A percentile compares a stretch with the other conserved stretches of the same genome.
Conservation (phyloP, 2,888 invertebrate genomes). For the Chironomus riparius region DNA sequence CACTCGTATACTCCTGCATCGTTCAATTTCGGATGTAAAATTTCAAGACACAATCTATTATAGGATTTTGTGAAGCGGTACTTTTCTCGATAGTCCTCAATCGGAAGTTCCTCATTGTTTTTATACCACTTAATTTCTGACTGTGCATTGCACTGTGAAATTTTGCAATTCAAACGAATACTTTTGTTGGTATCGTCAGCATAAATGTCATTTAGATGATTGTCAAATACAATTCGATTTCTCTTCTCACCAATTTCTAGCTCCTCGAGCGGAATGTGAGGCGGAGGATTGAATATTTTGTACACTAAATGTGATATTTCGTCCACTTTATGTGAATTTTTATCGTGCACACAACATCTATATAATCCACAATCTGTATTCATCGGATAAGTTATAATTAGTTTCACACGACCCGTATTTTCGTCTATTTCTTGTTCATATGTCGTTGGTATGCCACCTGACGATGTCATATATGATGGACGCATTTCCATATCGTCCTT, state of each 20-base stretch:
- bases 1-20: conserved; percentile 18
- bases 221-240: conserved; percentile 9
- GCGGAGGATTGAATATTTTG: conserved; percentile 21
- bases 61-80: conserved; percentile 25
- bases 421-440: conserved; percentile 17
- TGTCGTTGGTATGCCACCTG: conserved; percentile 20
- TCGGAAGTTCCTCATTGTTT: conserved; percentile 6
- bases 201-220: conserved; percentile 1
- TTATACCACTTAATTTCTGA: conserved; percentile 15
- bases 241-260: neutral
- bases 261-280: neutral
- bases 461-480: neutral
- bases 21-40: neutral
- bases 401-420: neutral
- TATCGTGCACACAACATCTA: conserved; percentile 6
- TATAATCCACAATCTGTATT: conserved; percentile 17
- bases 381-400: conserved; percentile 17
- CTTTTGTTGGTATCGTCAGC: neutral
- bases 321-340: conserved; percentile 4
- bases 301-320: conserved; percentile 23
- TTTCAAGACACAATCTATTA: conserved; percentile 16
- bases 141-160: conserved; percentile 14
- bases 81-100: conserved; percentile 11
- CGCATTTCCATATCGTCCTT: conserved; percentile 22
- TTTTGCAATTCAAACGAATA: conserved; percentile 12